Evolutionary conservation across 2,888 invertebrate genomes (phyloP).

Genomic region (Sphaerophoria rueppellii): DNA sequence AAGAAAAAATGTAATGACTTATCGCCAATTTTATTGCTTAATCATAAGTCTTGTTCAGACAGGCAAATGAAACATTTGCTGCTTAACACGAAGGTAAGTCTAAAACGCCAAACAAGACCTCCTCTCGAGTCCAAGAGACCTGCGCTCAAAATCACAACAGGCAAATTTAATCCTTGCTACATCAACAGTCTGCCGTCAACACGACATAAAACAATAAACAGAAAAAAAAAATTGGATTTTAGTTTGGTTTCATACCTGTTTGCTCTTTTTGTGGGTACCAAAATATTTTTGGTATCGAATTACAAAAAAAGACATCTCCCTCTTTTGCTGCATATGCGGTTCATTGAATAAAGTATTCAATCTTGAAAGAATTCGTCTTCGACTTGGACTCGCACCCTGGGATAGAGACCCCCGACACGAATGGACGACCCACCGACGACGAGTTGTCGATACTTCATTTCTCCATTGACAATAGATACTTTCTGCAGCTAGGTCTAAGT

Average conservation of each 20-base stretch:
- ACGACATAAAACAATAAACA: conserved; percentile 29
- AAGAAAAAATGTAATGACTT: neutral
- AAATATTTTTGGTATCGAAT: conserved; percentile 32
- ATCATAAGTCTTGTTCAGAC: conserved; percentile 19
- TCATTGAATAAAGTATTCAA: conserved; percentile 18
- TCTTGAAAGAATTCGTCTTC: neutral
- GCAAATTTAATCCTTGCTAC: conserved; percentile 29
- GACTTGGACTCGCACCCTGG: neutral
- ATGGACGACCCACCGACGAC: conserved; percentile 13
- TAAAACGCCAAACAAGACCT: neutral
- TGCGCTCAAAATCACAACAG: conserved; percentile 32
- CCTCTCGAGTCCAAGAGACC: neutral
- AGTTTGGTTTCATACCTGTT: conserved; percentile 33
- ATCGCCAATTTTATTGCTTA: conserved; percentile 6
- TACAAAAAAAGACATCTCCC: conserved; percentile 33
- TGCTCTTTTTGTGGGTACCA: conserved; percentile 17
- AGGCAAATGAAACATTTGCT: neutral
- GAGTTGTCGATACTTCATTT: conserved; percentile 38
- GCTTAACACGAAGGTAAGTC: conserved; percentile 17
- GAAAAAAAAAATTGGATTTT: conserved; percentile 1
- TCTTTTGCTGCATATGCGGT: conserved; percentile 6
- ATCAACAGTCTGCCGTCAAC: conserved; percentile 15
- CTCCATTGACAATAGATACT: conserved; percentile 39
- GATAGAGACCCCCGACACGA: conserved; percentile 17
- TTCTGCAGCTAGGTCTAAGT: conserved; percentile 6